phyloP scores from a whole-genome alignment of 2,113 vertebrate genomes.

The Illadopsis cleaveri region DNA sequence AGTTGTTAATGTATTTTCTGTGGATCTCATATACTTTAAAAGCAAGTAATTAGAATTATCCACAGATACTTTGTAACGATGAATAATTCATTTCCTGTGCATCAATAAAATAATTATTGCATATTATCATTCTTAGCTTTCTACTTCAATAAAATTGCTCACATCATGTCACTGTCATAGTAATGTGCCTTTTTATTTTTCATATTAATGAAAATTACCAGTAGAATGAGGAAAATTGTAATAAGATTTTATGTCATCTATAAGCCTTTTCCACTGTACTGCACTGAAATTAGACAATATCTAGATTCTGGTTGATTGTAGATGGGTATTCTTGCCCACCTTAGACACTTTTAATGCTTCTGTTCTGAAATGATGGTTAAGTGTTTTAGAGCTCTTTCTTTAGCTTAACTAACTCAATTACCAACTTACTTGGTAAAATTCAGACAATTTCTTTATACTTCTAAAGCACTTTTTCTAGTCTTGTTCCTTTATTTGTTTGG shows the following conservation, averaged over 20 bases:
- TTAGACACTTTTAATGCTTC: neutral
- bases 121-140: slow-evolving; percentile 79
- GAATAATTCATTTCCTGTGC: slow-evolving; percentile 80
- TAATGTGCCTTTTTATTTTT: slow-evolving; percentile 68
- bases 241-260: slow-evolving; percentile 14
- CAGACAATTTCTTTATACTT: neutral
- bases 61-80: slow-evolving; percentile 76
- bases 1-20: slow-evolving; percentile 75
- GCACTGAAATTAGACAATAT: neutral
- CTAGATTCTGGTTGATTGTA: neutral
- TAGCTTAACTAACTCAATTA: neutral
- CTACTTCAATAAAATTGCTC: slow-evolving; percentile 77
- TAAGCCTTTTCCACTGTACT: neutral
- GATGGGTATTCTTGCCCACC: neutral
- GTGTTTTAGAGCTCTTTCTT: neutral
- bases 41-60: slow-evolving; percentile 80
- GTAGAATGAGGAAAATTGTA: slow-evolving; percentile 43
- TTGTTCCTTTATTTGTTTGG: neutral
- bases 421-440: neutral
- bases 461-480: neutral
- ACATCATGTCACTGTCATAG: slow-evolving; percentile 64
- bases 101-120: slow-evolving; percentile 81
- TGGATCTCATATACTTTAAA: slow-evolving; percentile 75
- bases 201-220: slow-evolving; percentile 59
- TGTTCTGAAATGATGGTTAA: neutral